Evolutionary conservation across 2,113 vertebrate species (phyloP), one percentile per base, ranked within the genome.

Genomic region (Crocuta crocuta): DNA sequence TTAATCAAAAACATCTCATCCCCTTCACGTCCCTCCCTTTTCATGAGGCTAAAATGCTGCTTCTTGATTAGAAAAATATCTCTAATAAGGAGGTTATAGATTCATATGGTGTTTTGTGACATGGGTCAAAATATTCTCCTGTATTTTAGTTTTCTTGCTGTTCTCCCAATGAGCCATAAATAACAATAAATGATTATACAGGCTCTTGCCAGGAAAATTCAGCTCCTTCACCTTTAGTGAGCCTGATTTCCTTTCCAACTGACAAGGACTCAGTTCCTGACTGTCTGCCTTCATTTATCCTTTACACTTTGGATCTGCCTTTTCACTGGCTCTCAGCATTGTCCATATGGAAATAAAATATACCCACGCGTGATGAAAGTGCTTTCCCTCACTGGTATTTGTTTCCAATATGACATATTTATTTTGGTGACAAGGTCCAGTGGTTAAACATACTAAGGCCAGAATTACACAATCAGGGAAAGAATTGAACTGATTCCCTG

Each of bases 211-310:
- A 1, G 43, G 55, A 94, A 98, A 97, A 96, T 45, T 50, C 70
- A 97, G 85, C 35, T 83, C 76, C 28, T 84, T 96, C 35, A 66
- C 71, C 17, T 88, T 82, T 95, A 39, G 87, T 78, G 94, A 97
- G 70, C 58, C 88, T 79, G 89, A 97, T 84, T 96, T 74, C 55
- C 48, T 96, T 89, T 88, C 85, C 94, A 35, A 48, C 23, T 94
- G 96, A 76, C 58, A 96, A 89, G 96, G 79, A 33, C 61, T 91
- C 84, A 53, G 58, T 63, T 96, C 45, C 95, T 95, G 92, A 91
- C 94, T 97, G 79, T 76, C 83, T 90, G 71, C 90, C 96, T 97
- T 97, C 81, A 97, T 96, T 88, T 95, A 81, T 78, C 79, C 90
- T 74, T 92, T 89, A 66, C 35, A 1, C 81, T 93, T 92, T 65